A percentile compares a stretch with the other conserved stretches of the same genome.
phyloP scores from a whole-genome alignment of 2,113 vertebrate genomes.

The Ctenomys sociabilis region DNA sequence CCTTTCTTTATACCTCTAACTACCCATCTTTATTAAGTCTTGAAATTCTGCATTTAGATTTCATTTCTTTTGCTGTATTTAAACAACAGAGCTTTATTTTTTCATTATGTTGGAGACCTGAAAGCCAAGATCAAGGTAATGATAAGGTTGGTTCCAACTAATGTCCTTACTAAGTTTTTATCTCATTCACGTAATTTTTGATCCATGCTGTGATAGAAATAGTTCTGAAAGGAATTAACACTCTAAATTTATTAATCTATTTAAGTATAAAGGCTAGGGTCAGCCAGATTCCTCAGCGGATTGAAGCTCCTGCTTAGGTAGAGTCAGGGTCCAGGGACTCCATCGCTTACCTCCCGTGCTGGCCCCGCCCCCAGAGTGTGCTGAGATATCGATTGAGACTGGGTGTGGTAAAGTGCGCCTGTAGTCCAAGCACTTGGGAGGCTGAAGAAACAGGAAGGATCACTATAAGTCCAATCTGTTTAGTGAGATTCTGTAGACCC shows the following conservation, averaged over 20 bases:
- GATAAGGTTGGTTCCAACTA: background rate
- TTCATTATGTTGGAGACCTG: background rate
- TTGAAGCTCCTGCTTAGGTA: no score
- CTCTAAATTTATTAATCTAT: background rate
- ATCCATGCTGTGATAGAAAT: constrained; percentile 19
- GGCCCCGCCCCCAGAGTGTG: no score
- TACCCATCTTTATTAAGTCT: background rate
- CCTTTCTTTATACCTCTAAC: background rate
- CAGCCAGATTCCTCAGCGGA: no score
- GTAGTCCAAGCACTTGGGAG: no score
- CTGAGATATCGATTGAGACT: no score
- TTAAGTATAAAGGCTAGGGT: background rate
- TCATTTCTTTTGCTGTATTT: background rate
- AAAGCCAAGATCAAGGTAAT: background rate
- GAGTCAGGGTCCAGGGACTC: no score
- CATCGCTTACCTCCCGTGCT: no score
- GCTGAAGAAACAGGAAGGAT: no score
- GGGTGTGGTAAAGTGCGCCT: no score
- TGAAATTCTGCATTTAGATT: background rate
- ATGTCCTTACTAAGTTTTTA: background rate
- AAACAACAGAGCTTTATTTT: background rate
- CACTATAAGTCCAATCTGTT: no score
- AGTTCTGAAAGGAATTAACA: background rate
- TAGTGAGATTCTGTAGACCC: no score
- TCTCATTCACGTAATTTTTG: background rate